These are phyloP conservation scores for Addax nasomaculatus DNA, from an alignment of 2,113 vertebrate species.

Conservation along the genomic window DNA sequence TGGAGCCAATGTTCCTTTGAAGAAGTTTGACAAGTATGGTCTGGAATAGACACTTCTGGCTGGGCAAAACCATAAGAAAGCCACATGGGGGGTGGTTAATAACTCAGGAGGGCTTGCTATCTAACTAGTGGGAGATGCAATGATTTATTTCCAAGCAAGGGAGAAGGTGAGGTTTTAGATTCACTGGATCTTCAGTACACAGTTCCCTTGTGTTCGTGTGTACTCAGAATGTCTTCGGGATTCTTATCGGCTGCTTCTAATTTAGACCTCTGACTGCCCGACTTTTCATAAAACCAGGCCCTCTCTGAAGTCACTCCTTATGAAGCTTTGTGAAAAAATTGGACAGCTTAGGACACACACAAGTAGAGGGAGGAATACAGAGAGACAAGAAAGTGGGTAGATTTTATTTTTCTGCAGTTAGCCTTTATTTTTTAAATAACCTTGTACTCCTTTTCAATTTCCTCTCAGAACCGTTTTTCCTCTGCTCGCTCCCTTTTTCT, in stretches of 20 bases:
- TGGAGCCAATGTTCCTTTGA: conserved; percentile 2
- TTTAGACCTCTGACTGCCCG: conserved; percentile 42
- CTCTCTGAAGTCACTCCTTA: conserved; percentile 49
- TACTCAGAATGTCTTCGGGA: conserved; percentile 8
- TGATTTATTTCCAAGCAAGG: background rate
- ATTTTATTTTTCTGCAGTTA: conserved; percentile 20
- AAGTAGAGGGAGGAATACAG: background rate
- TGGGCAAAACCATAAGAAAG: background rate
- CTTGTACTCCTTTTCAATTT: conserved; percentile 74
- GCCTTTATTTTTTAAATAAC: conserved; percentile 72
- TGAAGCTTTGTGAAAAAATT: conserved; percentile 49
- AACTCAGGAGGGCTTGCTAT: conserved; percentile 31
- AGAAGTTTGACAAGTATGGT: background rate
- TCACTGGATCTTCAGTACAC: background rate
- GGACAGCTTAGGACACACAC: conserved; percentile 34
- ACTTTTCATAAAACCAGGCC: background rate
- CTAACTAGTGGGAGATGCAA: background rate
- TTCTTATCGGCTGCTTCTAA: conserved; percentile 6
- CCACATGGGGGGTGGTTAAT: background rate
- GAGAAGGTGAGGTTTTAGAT: background rate
- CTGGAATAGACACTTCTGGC: background rate
- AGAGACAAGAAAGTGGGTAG: background rate
- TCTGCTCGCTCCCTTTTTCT: background rate
- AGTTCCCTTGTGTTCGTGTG: background rate
- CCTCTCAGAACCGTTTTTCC: conserved; percentile 24